phyloP scores from a whole-genome alignment of 2,113 vertebrate species.

The Urocynchramus pylzowi region DNA sequence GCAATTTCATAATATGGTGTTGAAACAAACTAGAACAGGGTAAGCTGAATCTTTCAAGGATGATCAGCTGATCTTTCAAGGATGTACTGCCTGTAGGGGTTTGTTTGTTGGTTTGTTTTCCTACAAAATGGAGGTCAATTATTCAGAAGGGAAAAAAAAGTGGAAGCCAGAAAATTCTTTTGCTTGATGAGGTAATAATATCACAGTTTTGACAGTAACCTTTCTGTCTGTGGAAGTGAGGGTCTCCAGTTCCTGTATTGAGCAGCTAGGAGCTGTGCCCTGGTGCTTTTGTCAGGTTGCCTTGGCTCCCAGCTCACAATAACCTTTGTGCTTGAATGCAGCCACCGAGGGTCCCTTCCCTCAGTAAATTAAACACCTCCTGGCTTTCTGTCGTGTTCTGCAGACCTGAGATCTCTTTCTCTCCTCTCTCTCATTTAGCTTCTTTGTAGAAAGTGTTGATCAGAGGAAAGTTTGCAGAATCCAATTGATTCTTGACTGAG shows the following conservation, averaged over 20 bases:
- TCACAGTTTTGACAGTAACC: not conserved
- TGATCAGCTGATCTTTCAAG: not conserved
- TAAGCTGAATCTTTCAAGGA: not conserved
- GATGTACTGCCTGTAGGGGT: not conserved
- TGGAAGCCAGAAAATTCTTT: not conserved
- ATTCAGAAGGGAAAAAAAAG: not conserved
- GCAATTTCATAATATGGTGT: not conserved
- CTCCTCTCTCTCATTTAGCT: not conserved
- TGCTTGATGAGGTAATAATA: not conserved
- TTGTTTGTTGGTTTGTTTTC: not conserved
- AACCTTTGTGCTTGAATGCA: not conserved
- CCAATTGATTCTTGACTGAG: not conserved
- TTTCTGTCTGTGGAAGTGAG: not conserved
- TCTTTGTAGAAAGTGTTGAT: not conserved
- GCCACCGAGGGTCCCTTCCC: not conserved
- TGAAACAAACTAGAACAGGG: not conserved
- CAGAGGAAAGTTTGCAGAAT: not conserved
- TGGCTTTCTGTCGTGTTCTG: not conserved
- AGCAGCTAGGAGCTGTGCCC: not conserved
- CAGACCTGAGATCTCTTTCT: not conserved
- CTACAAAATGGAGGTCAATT: not conserved
- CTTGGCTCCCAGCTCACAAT: not conserved
- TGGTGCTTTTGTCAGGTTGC: not conserved
- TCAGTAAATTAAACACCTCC: not conserved
- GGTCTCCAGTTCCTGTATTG: accelerated